phyloP scores from a whole-genome alignment of 2,113 vertebrate genomes.

The Anolis carolinensis region DNA sequence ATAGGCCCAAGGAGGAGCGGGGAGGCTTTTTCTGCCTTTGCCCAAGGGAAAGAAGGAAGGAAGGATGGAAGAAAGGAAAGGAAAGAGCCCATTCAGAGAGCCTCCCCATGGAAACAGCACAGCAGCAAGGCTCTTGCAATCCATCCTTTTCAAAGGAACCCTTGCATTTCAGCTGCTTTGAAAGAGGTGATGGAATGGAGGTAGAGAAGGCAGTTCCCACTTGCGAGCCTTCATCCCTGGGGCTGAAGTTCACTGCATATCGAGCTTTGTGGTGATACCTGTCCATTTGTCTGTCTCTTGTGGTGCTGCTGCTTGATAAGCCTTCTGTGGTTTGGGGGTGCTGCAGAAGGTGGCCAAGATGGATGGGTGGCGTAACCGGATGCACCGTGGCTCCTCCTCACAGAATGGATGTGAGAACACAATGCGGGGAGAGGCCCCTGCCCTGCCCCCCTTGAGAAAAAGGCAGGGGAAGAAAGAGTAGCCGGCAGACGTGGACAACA shows the following conservation, averaged over 20 bases:
- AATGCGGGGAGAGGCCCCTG: neutral
- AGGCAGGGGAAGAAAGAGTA: neutral
- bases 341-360: neutral
- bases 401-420: neutral
- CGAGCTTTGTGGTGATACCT: no score
- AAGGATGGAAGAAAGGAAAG: no score
- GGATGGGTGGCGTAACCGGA: no score
- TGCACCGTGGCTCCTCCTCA: neutral
- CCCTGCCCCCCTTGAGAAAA: no score
- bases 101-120: slow-evolving; percentile 8
- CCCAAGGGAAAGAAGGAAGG: slow-evolving; percentile 3
- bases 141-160: neutral
- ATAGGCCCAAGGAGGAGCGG: slow-evolving; percentile 17
- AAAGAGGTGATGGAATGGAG: no score
- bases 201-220: no score
- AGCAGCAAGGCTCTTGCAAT: neutral
- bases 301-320: neutral
- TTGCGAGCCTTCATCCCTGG: no score
- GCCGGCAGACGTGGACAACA: no score
- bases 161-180: neutral
- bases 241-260: no score
- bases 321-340: neutral
- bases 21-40: neutral
- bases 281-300: neutral
- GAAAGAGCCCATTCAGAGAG: neutral